Percentiles rank a stretch among this genome's conserved stretches.
Evolutionary conservation across 2,888 invertebrate genomes (phyloP).

Genomic region (Apoda limacodes): DNA sequence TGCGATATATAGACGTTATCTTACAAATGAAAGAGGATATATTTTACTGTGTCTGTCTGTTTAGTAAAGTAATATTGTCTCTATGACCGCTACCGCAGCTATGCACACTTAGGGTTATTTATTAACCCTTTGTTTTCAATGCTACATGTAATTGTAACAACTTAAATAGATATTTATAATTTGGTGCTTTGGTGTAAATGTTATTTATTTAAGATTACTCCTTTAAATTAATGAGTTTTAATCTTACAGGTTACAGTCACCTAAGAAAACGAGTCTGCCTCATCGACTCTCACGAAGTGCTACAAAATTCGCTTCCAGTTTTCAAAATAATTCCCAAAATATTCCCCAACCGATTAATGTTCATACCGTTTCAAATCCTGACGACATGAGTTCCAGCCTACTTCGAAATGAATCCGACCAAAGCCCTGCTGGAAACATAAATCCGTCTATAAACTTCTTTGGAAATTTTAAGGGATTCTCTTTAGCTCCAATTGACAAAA

Average conservation of each 20-base stretch:
- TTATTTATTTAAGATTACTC: too few relatives aligned
- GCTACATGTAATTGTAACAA: too few relatives aligned
- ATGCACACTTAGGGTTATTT: too few relatives aligned
- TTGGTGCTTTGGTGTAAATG: too few relatives aligned
- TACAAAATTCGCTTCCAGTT: slow-evolving; percentile 57
- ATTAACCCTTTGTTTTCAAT: too few relatives aligned
- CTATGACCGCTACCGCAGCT: too few relatives aligned
- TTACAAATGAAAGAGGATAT: too few relatives aligned
- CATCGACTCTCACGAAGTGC: slow-evolving; percentile 56
- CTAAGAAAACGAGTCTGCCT: slow-evolving; percentile 56
- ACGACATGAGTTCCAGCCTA: slow-evolving; percentile 79
- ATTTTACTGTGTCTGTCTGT: too few relatives aligned
- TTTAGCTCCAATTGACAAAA: slow-evolving; percentile 73
- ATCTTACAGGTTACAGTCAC: slow-evolving; percentile 47
- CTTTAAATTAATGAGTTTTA: too few relatives aligned
- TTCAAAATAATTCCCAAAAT: slow-evolving; percentile 46
- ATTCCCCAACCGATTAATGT: slow-evolving; percentile 50
- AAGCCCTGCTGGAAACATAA: slow-evolving; percentile 55
- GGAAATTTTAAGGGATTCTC: slow-evolving; percentile 91
- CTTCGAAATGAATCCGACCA: slow-evolving; percentile 65
- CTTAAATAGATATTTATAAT: too few relatives aligned
- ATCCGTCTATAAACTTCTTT: slow-evolving; percentile 75
- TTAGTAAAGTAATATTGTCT: too few relatives aligned
- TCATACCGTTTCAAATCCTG: slow-evolving; percentile 71
- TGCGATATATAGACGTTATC: too few relatives aligned